phyloP scores from a whole-genome alignment of 2,888 invertebrate species.

The Chrysomela aeneicollis region DNA sequence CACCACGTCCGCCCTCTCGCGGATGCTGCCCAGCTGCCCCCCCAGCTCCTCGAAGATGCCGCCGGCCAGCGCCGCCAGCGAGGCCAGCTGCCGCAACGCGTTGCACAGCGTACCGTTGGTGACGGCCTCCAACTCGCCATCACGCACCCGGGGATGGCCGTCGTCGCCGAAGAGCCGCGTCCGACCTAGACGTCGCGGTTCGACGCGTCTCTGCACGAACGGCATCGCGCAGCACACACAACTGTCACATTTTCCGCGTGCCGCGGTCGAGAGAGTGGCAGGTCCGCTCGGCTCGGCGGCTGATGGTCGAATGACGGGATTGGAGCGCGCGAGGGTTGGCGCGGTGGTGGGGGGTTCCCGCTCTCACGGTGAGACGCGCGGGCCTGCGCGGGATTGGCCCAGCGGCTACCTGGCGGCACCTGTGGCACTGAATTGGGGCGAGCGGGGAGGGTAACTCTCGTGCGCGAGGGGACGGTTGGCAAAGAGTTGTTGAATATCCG shows the following conservation, averaged over 20 bases:
- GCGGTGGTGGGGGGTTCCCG: too few species aligned
- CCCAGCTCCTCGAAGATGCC: slow-evolving; percentile 87
- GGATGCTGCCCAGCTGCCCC: slow-evolving; percentile 76
- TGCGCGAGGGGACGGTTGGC: too few species aligned
- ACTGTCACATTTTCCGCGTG: slow-evolving; percentile 28
- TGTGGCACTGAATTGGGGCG: too few species aligned
- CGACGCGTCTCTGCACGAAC: slow-evolving; percentile 84
- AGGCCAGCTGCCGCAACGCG: slow-evolving; percentile 85
- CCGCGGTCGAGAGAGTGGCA: too few species aligned
- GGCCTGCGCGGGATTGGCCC: too few species aligned
- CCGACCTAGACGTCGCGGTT: slow-evolving; percentile 81
- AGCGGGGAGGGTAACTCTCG: too few species aligned
- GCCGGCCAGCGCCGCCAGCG: slow-evolving; percentile 82
- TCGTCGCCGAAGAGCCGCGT: slow-evolving; percentile 69
- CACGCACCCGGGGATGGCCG: slow-evolving; percentile 69
- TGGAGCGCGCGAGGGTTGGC: too few species aligned
- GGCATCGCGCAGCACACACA: slow-evolving; percentile 68
- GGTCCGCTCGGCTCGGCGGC: too few species aligned
- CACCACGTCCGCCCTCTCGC: slow-evolving; percentile 75
- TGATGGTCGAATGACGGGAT: too few species aligned
- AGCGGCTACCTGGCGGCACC: too few species aligned
- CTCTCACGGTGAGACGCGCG: too few species aligned
- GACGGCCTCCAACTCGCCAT: slow-evolving; percentile 84
- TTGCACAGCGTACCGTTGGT: slow-evolving; percentile 87
- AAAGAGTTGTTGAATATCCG: too few species aligned